Conservation (phyloP, 2,888 invertebrate genomes). For the Thera britannica region DNA sequence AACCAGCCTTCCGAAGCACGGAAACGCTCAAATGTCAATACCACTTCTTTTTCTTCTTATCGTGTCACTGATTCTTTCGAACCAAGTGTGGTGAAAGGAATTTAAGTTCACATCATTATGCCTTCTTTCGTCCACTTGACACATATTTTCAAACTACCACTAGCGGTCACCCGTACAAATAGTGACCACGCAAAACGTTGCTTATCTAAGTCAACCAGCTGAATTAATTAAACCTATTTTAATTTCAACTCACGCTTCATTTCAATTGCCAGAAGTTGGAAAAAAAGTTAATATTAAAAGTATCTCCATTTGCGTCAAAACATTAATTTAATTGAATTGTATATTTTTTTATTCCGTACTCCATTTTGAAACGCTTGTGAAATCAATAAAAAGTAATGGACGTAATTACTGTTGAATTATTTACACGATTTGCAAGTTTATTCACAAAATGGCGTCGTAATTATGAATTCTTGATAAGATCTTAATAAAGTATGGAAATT, state of each 20-base stretch:
- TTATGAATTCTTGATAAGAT: constrained; percentile 32
- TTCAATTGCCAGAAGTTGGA: constrained; percentile 2
- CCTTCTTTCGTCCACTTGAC: too few species aligned
- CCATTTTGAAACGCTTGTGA: constrained; percentile 27
- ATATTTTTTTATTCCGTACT: constrained; percentile 20
- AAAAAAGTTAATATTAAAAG: constrained; percentile 10
- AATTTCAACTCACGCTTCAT: neutral
- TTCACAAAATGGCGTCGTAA: constrained; percentile 23
- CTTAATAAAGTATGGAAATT: constrained; percentile 32
- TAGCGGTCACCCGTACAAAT: too few species aligned
- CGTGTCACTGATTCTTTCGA: too few species aligned
- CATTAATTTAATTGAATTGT: constrained; percentile 26
- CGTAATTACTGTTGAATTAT: constrained; percentile 26
- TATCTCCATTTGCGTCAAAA: constrained; percentile 22
- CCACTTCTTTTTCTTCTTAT: too few species aligned
- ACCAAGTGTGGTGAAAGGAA: too few species aligned
- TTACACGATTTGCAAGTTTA: constrained; percentile 14
- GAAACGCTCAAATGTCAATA: too few species aligned
- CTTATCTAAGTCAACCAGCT: too few species aligned
- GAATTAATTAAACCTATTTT: neutral
- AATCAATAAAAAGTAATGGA: constrained; percentile 28
- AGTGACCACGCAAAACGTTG: too few species aligned
- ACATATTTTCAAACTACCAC: too few species aligned
- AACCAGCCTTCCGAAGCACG: too few species aligned
- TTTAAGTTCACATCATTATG: too few species aligned